Conservation (phyloP, 2,888 invertebrate genomes). For the Platerodrilus igneus region DNA sequence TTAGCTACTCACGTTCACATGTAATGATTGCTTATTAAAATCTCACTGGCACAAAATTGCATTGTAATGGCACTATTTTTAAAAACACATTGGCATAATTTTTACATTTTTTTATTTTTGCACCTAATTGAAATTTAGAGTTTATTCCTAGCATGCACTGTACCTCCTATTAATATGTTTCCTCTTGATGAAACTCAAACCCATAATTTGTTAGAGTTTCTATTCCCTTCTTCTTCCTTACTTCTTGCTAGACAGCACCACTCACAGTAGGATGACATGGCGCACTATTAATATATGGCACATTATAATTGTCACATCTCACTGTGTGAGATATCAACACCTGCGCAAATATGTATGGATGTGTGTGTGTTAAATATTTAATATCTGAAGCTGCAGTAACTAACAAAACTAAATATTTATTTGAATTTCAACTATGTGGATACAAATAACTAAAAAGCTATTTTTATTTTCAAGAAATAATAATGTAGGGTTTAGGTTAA, state of each 20-base stretch:
- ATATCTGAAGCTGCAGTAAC: no score
- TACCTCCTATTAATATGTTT: no score
- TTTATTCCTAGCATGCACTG: constrained; percentile 40
- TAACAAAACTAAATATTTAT: no score
- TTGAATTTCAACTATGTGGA: no score
- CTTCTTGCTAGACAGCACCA: constrained; percentile 45
- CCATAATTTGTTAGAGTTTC: no score
- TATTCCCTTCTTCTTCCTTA: constrained; percentile 28
- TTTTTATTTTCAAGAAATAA: no score
- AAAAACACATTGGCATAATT: constrained; percentile 48
- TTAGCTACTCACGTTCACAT: constrained; percentile 68
- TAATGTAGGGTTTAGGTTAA: no score
- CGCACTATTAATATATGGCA: constrained; percentile 47
- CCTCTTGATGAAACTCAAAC: no score
- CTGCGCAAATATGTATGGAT: constrained; percentile 48
- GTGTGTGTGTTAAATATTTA: no score
- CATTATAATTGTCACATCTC: constrained; percentile 44
- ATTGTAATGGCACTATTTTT: constrained; percentile 51
- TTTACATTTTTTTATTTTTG: constrained; percentile 33
- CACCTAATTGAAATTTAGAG: constrained; percentile 44
- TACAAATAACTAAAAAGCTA: no score
- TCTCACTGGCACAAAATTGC: constrained; percentile 48
- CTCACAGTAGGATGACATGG: constrained; percentile 50
- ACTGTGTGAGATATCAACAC: constrained; percentile 36
- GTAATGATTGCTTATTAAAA: constrained; percentile 59